These are phyloP conservation scores for Ceyx melanurus DNA, from an alignment of 2,113 vertebrate species.

Conservation along the genomic window DNA sequence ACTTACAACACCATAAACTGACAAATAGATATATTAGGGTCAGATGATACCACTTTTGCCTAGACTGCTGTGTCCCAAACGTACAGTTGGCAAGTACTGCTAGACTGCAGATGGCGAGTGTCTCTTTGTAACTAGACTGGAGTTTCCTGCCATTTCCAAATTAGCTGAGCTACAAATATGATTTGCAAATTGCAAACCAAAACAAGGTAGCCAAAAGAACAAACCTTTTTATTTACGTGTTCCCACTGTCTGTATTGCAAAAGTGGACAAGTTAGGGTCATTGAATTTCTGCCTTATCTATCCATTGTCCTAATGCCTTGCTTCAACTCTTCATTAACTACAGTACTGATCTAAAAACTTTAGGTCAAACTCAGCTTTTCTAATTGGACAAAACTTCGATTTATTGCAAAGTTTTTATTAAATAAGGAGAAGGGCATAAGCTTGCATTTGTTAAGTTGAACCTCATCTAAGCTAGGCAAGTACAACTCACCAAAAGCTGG, in stretches of 20 bases:
- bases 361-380: not conserved
- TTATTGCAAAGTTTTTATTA: not conserved
- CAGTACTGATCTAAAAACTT: not conserved
- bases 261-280: not conserved
- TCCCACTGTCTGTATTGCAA: not conserved
- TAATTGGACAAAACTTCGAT: not conserved
- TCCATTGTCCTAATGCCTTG: not conserved
- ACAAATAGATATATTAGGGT: slow-evolving; percentile 51
- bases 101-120: slow-evolving; percentile 75
- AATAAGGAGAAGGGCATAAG: not conserved
- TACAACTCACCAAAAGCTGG: not conserved
- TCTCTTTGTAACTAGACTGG: slow-evolving; percentile 61
- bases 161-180: slow-evolving; percentile 52
- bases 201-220: slow-evolving; percentile 19
- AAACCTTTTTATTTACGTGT: not conserved
- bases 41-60: slow-evolving; percentile 60
- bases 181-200: slow-evolving; percentile 63
- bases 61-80: slow-evolving; percentile 68
- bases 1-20: slow-evolving; percentile 55
- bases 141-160: slow-evolving; percentile 60
- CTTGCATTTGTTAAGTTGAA: not conserved
- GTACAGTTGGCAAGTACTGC: slow-evolving; percentile 65
- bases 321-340: not conserved
- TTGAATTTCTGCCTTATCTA: not conserved
- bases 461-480: not conserved